These are phyloP conservation scores for Natrix natrix DNA, from an alignment of 2,797 vertebrate species.

Conservation along the genomic window DNA sequence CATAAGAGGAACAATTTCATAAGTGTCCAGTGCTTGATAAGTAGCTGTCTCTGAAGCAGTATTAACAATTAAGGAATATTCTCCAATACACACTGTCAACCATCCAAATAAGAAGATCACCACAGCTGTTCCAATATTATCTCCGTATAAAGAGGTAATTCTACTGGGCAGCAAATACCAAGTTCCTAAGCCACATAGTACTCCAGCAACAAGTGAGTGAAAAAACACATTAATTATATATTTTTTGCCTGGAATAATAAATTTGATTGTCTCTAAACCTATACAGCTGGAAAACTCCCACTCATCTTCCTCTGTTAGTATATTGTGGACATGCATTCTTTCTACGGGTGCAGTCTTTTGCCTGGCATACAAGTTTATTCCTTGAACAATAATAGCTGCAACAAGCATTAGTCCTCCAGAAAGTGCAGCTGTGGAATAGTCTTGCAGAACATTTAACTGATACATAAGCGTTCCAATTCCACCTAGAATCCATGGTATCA, in stretches of 20 bases:
- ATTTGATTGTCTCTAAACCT: conserved; percentile 88
- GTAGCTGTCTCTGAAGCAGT: conserved; percentile 93
- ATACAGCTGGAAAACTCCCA: conserved; percentile 93
- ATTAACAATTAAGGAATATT: conserved; percentile 93
- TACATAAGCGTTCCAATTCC: conserved; percentile 87
- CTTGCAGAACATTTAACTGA: conserved; percentile 83
- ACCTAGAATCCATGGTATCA: conserved; percentile 92
- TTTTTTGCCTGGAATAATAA: conserved; percentile 93
- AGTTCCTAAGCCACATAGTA: conserved; percentile 91
- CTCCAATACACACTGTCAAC: conserved; percentile 92
- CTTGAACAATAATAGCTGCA: conserved; percentile 82
- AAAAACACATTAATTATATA: conserved; percentile 84
- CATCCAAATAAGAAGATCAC: conserved; percentile 88
- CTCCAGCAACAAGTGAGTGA: conserved; percentile 86
- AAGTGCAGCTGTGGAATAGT: conserved; percentile 79
- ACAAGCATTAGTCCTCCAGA: conserved; percentile 89
- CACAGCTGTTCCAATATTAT: conserved; percentile 78
- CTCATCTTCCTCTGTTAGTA: conserved; percentile 92
- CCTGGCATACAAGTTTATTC: conserved; percentile 79
- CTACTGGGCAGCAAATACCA: conserved; percentile 93
- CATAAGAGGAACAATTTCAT: conserved; percentile 92
- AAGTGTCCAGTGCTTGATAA: conserved; percentile 93
- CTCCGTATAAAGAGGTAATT: conserved; percentile 80
- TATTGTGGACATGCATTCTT: conserved; percentile 81
- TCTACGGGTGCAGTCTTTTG: conserved; percentile 80